Evolutionary conservation across 2,113 vertebrate species (phyloP).

Genomic region (Actinemys pallida): DNA sequence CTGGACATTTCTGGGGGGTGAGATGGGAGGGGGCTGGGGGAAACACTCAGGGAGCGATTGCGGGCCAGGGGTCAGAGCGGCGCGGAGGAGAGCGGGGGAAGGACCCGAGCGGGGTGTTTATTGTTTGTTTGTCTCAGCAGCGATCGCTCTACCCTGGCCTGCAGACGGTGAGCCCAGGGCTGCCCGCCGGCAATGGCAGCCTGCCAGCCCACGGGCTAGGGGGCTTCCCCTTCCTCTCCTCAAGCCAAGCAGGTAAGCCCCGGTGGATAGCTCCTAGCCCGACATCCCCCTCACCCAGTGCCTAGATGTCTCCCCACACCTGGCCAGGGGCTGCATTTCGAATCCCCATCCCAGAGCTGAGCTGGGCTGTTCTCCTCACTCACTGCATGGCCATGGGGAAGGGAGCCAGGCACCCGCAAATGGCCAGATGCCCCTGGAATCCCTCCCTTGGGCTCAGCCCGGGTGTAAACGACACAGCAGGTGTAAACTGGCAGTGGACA

Average conservation of each 20-base stretch:
- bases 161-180: constrained; percentile 81
- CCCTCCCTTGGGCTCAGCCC: too few relatives aligned
- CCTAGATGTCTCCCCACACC: background rate
- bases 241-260: constrained; percentile 80
- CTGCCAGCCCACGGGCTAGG: constrained; percentile 79
- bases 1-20: too few relatives aligned
- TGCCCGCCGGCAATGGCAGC: constrained; percentile 79
- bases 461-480: too few relatives aligned
- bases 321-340: background rate
- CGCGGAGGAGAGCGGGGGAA: fast-evolving
- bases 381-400: background rate
- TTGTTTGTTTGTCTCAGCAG: constrained; percentile 54
- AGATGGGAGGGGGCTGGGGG: background rate
- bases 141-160: constrained; percentile 85
- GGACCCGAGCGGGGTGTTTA: fast-evolving
- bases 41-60: background rate
- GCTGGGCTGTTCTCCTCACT: fast-evolving
- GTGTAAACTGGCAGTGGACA: too few relatives aligned
- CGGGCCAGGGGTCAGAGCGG: too few relatives aligned
- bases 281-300: background rate
- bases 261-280: fast-evolving
- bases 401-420: too few relatives aligned
- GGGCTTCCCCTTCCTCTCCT: constrained; percentile 79
- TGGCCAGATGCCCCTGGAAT: too few relatives aligned
- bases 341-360: background rate